phyloP scores from a whole-genome alignment of 2,797 vertebrate species.

The Hapalemur alaotrensis region DNA sequence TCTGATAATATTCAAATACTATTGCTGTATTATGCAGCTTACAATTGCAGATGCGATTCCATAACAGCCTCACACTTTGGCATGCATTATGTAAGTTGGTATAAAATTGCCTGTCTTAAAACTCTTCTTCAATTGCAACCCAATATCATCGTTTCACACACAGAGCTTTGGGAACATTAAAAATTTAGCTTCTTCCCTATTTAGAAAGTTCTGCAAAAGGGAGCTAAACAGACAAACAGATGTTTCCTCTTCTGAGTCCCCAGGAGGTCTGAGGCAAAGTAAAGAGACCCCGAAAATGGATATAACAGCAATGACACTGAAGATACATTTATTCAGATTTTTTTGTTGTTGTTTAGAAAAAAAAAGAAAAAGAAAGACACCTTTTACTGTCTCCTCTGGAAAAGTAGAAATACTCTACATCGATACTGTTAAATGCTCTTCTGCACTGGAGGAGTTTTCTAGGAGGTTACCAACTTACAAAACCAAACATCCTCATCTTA shows the following conservation, averaged over 20 bases:
- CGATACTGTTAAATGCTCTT: neutral
- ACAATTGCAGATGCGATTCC: constrained; percentile 77
- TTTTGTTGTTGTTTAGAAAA: neutral
- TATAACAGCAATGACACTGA: constrained; percentile 41
- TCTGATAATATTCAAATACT: constrained; percentile 82
- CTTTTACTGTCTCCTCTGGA: neutral
- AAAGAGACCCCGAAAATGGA: constrained; percentile 61
- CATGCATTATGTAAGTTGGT: constrained; percentile 81
- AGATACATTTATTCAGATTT: constrained; percentile 50
- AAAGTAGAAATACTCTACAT: neutral
- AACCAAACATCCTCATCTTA: neutral
- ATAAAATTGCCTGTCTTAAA: constrained; percentile 83
- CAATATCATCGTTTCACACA: constrained; percentile 76
- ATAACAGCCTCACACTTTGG: constrained; percentile 73
- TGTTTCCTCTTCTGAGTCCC: constrained; percentile 65
- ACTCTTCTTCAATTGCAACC: constrained; percentile 78
- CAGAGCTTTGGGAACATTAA: constrained; percentile 73
- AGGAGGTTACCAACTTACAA: neutral
- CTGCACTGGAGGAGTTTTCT: neutral
- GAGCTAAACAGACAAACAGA: constrained; percentile 64
- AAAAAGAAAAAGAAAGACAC: neutral
- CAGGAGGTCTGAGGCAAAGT: constrained; percentile 55
- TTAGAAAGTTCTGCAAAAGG: constrained; percentile 66
- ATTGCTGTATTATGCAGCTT: constrained; percentile 78
- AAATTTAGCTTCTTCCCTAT: constrained; percentile 59